Evolutionary conservation across 2,797 vertebrate genomes (phyloP), one percentile per base, ranked within the genome.

Genomic region (Myiothlypis chrysogaster): DNA sequence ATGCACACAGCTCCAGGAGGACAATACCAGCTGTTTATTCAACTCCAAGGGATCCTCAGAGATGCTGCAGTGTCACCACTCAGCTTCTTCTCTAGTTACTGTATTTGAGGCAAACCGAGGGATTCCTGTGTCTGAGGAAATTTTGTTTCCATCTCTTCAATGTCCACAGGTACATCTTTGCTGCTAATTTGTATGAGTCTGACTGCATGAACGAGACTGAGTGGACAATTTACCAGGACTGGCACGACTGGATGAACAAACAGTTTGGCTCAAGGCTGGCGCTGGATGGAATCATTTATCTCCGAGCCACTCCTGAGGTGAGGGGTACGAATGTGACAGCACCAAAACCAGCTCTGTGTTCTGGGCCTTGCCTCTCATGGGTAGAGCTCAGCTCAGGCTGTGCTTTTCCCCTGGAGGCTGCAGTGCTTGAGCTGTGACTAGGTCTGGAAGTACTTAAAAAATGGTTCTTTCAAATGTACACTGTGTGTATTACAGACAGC

Each of bases 201-300:
- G 98, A 99, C 69, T 99, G 98, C 87, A 95, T 99, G 97, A 99
- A 98, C 37, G 99, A 99, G 85, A 99, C 99, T 0, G 99, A 99
- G 50, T 99, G 99, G 99, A 98, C 98, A 1, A 93, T 99, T 91
- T 99, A 99, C 95, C 98, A 99, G 97, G 99, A 99, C 97, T 99
- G 99, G 98, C 99, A 99, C 27, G 95, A 98, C 81, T 99, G 99
- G 98, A 96, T 98, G 95, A 97, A 99, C 95, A 97, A 93, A 63
- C 98, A 99, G 89, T 99, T 99, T 90, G 98, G 98, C 53, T 98
- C 98, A 30, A 97, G 98, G 87, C 98, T 99, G 32, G 95, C 97
- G 24, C 97, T 99, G 84, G 98, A 99, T 55, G 99, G 98, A 53
- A 99, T 99, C 91, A 98, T 99, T 97, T 99, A 99, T 97, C 98